phyloP scores from a whole-genome alignment of 2,113 vertebrate genomes.

The Eulemur macaco region DNA sequence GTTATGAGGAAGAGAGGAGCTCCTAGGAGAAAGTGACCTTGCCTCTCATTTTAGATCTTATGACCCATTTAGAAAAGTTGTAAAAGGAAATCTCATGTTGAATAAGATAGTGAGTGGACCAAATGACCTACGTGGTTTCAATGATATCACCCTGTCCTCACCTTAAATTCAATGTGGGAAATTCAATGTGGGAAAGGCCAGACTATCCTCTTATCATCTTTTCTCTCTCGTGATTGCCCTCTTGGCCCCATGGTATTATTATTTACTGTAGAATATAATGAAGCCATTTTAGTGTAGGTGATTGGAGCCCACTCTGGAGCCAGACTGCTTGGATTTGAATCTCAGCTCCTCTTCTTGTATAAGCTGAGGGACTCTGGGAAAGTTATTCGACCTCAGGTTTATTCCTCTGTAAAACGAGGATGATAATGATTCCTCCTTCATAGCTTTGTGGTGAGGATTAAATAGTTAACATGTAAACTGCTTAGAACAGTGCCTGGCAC shows the following conservation, averaged over 20 bases:
- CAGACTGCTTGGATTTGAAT: background rate
- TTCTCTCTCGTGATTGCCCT: background rate
- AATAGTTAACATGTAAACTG: background rate
- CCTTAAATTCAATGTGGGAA: background rate
- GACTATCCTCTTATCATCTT: background rate
- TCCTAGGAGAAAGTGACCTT: background rate
- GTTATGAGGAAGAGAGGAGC: background rate
- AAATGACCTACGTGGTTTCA: background rate
- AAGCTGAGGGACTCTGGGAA: background rate
- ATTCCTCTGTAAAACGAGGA: background rate
- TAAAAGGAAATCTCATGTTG: background rate
- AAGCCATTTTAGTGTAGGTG: background rate
- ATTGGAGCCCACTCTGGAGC: background rate
- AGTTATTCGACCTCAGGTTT: background rate
- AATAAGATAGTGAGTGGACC: background rate
- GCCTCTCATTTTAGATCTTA: background rate
- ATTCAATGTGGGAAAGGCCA: background rate
- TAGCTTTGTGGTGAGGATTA: background rate
- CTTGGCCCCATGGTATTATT: too few relatives aligned
- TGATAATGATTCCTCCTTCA: background rate
- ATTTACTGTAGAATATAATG: background rate
- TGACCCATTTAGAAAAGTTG: background rate
- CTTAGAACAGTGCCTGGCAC: background rate
- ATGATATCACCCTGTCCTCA: background rate
- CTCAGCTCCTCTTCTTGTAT: background rate